These are phyloP conservation scores for Lasioglossum marginatum DNA, from an alignment of 2,888 invertebrate species.

Conservation along the genomic window DNA sequence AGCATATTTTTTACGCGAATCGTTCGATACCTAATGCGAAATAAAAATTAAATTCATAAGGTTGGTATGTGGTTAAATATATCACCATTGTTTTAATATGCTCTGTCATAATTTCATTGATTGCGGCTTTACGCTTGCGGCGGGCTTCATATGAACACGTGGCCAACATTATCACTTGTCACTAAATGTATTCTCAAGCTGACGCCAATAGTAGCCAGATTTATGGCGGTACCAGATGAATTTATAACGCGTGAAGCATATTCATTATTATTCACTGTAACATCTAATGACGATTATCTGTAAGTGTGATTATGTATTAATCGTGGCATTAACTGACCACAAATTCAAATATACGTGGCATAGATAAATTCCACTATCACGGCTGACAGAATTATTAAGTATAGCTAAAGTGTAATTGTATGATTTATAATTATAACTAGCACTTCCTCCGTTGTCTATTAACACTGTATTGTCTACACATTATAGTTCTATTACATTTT, in stretches of 20 bases:
- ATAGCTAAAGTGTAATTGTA: background rate
- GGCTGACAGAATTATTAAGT: background rate
- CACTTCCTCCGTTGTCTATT: background rate
- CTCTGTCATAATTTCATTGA: slow-evolving; percentile 55
- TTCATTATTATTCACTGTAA: background rate
- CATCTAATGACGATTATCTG: background rate
- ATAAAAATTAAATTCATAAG: background rate
- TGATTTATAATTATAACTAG: background rate
- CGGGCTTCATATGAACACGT: slow-evolving; percentile 24
- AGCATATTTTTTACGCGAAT: background rate
- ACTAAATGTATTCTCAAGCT: slow-evolving; percentile 61
- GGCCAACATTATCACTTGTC: slow-evolving; percentile 55
- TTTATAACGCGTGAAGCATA: background rate
- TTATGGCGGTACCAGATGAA: slow-evolving; percentile 20
- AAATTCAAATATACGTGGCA: background rate
- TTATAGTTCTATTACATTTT: background rate
- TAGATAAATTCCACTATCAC: too few relatives aligned
- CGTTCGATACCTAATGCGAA: background rate
- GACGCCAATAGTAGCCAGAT: slow-evolving; percentile 28
- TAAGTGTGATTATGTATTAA: background rate
- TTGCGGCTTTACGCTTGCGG: slow-evolving; percentile 32
- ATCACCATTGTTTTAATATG: slow-evolving; percentile 43
- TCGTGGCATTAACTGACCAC: background rate
- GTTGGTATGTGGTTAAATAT: slow-evolving; percentile 24
- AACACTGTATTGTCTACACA: background rate